Conservation (phyloP, 23 tunicate genomes). For the Styela plicata region DNA sequence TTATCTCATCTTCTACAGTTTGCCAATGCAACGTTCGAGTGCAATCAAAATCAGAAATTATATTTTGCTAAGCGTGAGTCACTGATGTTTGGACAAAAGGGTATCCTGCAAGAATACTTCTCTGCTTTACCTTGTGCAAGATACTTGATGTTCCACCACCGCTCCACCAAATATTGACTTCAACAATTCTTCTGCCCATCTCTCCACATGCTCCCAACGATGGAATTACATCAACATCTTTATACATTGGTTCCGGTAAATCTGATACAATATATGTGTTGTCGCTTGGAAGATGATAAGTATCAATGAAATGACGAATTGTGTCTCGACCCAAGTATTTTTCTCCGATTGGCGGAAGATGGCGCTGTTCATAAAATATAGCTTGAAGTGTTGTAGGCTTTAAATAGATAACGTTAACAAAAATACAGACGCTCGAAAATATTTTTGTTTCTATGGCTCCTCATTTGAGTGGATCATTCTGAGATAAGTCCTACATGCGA, state of each 20-base stretch:
- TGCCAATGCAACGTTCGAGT: too few species aligned
- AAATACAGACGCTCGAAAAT: too few species aligned
- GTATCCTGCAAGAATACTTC: too few species aligned
- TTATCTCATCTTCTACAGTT: too few species aligned
- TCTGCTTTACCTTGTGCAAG: constrained; percentile 68
- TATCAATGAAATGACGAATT: constrained; percentile 61
- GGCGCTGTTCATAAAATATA: constrained; percentile 26
- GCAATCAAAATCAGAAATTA: too few species aligned
- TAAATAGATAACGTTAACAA: too few species aligned
- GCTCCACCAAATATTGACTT: constrained; percentile 92
- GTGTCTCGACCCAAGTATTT: constrained; percentile 75
- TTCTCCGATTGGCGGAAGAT: constrained; percentile 67
- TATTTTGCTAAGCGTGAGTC: too few species aligned
- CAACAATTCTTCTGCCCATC: constrained; percentile 63
- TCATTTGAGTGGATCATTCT: too few species aligned
- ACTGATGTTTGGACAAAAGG: too few species aligned
- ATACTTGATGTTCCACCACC: constrained; percentile 71
- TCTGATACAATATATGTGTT: constrained; percentile 62
- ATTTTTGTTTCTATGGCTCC: too few species aligned
- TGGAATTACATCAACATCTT: constrained; percentile 64
- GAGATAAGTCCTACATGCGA: too few species aligned
- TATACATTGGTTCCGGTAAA: constrained; percentile 61
- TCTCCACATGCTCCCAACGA: constrained; percentile 84
- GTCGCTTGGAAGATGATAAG: constrained; percentile 33
- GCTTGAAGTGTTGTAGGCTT: too few species aligned